Evolutionary conservation across 2,888 invertebrate species (phyloP), one percentile per base, ranked within the genome.

Genomic region (Drosophila nr. fundita): DNA sequence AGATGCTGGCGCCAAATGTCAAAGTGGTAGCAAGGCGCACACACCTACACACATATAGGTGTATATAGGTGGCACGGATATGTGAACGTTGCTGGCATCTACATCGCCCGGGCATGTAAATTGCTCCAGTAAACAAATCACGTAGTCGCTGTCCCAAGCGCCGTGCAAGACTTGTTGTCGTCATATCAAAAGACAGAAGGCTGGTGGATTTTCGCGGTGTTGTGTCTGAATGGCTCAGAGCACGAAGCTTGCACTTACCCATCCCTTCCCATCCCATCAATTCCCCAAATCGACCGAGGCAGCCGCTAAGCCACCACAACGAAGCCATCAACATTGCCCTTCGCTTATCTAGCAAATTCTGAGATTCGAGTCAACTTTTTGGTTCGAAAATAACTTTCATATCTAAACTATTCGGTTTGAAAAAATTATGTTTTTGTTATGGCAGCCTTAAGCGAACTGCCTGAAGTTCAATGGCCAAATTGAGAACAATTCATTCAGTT

Each of bases 101-200:
- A 50, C 57, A 55, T 65, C 34, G 32, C 62, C 72, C 64, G 57
- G 62, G 71, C 81, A 83, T 84, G 87, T 86, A 89, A 89, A 88
- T 88, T 86, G 79, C 79, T 83, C 81, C 68, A 75, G 87, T 83
- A 86, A 85, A 87, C 87, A 85, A 86, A 86, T 86, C 84, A 84
- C 84, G 84, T 84, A 83, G 57, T 76, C 63, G 76, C 55, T 68
- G 65, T 83, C 64, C 75, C 65, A 49, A 64, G 67, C 74, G 54
- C 69, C 77, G 60, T 77, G 81, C 75, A 61, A 68, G 72, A 53
- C 83, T 70, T 64, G 58, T 76, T 54, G 38, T 48, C 79, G 72
- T 82, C 80, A 75, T 75, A 84, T 80, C 78, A 73, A 82, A 80
- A 80, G 75, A 70, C 78, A 83, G 71, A 75, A 85, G 82, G 78